Evolutionary conservation across 2,113 vertebrate species (phyloP), one percentile per base, ranked within the genome.

Genomic region (Barbus barbus): DNA sequence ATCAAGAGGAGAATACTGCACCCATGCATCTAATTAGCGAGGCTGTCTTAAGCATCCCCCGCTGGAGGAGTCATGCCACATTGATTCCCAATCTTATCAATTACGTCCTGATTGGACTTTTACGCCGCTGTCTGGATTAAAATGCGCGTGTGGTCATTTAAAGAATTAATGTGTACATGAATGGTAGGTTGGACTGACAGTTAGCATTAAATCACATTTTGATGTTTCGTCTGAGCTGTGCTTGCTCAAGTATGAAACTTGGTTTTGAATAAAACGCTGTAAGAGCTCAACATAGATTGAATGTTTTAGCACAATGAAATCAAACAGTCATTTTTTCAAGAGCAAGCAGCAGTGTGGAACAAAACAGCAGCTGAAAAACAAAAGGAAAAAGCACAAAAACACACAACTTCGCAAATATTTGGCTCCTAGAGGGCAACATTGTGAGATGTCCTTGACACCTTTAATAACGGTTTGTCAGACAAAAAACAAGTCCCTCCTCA

Each of bases 11-110:
- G 44, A 84, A 83, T 74, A 56, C 56, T 60, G 77, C 41, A 61
- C 83, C 26, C 69, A 24, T 48, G 12, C 9, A 24, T 79, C 72
- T 84, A 83, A 89, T 86, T 87, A 89, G 74, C 77, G 13, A 78
- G 77, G 53, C 60, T 38, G 60, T 38, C 56, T 83, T 88, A 74
- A 83, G 36, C 63, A 69, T 84, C 20, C 65, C 69, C 76, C 67
- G 36, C 56, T 80, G 44, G 63, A 67, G 36, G 9, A 76, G 77
- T 48, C 72, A 56, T 71, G 75, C 61, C 46, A 60, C 78, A 82
- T 85, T 48, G 82, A 83, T 85, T 82, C 33, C 26, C 22, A 44
- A 60, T 87, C 71, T 86, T 76, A 83, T 85, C 58, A 63, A 61
- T 81, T 81, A 56, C 24, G 26, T 13, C 61, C 26, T 44, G 26